phyloP scores from a whole-genome alignment of 1,140 invertebrate species.

The Magallana angulata region DNA sequence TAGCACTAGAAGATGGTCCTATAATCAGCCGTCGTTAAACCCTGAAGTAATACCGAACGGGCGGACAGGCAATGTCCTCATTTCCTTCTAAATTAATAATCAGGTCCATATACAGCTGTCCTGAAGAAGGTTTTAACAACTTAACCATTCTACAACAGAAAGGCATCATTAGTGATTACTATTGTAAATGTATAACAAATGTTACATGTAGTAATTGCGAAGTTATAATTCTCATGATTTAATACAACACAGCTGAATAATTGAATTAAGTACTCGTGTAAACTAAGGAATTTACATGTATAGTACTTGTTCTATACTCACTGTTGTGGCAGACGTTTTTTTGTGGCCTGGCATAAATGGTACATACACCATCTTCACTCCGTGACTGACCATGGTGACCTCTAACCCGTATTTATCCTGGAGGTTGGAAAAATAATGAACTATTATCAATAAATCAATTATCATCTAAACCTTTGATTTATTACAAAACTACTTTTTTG shows the following conservation, averaged over 20 bases:
- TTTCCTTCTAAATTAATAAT: slow-evolving; percentile 71
- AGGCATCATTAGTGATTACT: not conserved
- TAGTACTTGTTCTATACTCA: slow-evolving; percentile 62
- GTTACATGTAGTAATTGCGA: no score
- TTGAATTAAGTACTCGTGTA: no score
- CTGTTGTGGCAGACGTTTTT: slow-evolving; percentile 75
- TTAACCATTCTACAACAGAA: slow-evolving; percentile 73
- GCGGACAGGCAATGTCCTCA: slow-evolving; percentile 72
- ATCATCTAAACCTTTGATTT: no score
- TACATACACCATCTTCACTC: slow-evolving; percentile 78
- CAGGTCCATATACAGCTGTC: slow-evolving; percentile 74
- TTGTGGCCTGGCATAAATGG: slow-evolving; percentile 77
- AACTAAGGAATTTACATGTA: no score
- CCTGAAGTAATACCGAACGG: slow-evolving; percentile 75
- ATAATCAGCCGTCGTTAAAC: not conserved
- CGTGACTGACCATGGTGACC: slow-evolving; percentile 74
- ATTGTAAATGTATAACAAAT: no score
- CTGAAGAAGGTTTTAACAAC: slow-evolving; percentile 69
- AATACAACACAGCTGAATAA: no score
- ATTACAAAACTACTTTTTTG: no score
- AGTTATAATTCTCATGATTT: no score
- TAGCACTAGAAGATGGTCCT: not conserved
- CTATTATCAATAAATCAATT: no score
- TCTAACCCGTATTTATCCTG: slow-evolving; percentile 74
- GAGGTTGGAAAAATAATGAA: slow-evolving; percentile 35